Conservation (phyloP, 1,140 invertebrate species). For the Aricia agestis region DNA sequence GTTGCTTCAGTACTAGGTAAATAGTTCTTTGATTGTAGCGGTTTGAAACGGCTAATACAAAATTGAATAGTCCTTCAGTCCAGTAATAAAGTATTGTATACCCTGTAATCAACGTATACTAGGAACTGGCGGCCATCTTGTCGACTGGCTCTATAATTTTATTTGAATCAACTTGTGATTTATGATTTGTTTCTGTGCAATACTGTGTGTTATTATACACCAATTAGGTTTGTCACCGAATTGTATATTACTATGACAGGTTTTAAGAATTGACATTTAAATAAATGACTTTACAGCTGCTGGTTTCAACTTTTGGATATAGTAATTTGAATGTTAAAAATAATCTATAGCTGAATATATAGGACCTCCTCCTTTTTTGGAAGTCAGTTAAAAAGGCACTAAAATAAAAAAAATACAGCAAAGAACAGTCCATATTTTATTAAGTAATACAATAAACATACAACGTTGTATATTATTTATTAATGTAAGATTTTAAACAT, state of each 20-base stretch:
- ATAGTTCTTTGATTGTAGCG: background rate
- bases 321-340: too few species aligned
- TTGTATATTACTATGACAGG: background rate
- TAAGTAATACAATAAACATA: too few species aligned
- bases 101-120: background rate
- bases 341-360: too few species aligned
- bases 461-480: too few species aligned
- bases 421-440: too few species aligned
- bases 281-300: background rate
- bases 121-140: background rate
- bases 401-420: too few species aligned
- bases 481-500: too few species aligned
- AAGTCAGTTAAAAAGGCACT: too few species aligned
- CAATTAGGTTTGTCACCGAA: background rate
- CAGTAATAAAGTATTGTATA: background rate
- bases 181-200: background rate
- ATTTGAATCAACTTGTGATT: slow-evolving; percentile 11
- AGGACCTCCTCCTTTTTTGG: too few species aligned
- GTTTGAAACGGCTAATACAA: background rate
- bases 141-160: slow-evolving; percentile 4
- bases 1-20: too few species aligned
- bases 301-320: background rate
- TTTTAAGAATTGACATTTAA: background rate
- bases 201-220: background rate
- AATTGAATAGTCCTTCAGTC: background rate